Base-by-base conservation (phyloP, 2,113 vertebrate species). In the Thalassarche chlororhynchos region DNA sequence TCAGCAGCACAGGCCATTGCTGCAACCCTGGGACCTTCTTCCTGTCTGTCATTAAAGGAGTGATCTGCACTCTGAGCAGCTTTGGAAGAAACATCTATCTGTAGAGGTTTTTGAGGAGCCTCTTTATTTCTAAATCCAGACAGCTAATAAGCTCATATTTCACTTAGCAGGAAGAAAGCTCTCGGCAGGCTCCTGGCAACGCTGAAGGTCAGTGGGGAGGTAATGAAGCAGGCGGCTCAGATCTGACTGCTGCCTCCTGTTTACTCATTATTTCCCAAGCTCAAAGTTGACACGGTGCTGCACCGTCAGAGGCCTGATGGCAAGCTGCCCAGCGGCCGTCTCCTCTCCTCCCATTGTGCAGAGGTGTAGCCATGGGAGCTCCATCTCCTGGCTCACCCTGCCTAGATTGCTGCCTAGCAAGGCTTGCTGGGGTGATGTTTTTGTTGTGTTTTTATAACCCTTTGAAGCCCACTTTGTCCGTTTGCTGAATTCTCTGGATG, bases 141-240 rank as follows among this genome's bases (percentile, higher is more conserved):
- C 51, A 83, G 57, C 34, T 87, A 55, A 74, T 71, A 54, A 89
- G 66, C 71, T 96, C 83, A 6, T 64, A 26, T 96, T 91, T 93
- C 96, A 74, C 75, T 88, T 36, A 85, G 84, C 78, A 71, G 84
- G 89, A 64, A 81, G 81, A 87, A 85, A 78, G 91, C 85, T 85
- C 78, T 72, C 0, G 0, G 82, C 66, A 68, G 90, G 89, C 55
- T 80, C 57, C 75, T 61, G 90, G 66, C 82, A 86, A 85, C 1
- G 20, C 75, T 69, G 89, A 49, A 93, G 69, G 93, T 92, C 90
- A 68, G 90, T 17, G 0, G 88, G 85, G 80, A 87, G 47, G 78
- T 61, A 28, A 87, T 52, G 74, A 29, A 58, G 62, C 58, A 3
- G 14, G 62, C 0, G 1, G 52, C 60, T 80, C 9, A 0, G 55